Evolutionary conservation across 2,113 vertebrate species (phyloP).

Genomic region (Chroicocephalus ridibundus): DNA sequence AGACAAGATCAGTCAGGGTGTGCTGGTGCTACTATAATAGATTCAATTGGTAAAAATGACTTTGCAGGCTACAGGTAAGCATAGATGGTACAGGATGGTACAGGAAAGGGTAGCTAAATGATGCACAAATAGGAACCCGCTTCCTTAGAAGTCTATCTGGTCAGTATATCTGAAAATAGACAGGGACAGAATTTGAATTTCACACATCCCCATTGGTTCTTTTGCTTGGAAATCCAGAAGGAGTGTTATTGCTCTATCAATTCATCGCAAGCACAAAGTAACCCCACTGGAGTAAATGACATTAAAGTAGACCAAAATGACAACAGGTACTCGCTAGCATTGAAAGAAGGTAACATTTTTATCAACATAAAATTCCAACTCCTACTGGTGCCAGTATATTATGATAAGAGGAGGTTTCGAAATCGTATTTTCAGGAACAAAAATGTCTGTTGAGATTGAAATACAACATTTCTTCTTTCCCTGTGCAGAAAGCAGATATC

Average conservation of each 20-base stretch:
- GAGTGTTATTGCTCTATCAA: neutral
- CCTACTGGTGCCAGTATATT: neutral
- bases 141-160: neutral
- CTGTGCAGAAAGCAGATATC: neutral
- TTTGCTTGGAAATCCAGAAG: neutral
- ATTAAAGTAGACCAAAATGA: neutral
- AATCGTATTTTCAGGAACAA: neutral
- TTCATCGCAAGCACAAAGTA: neutral
- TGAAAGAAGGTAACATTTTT: neutral
- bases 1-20: neutral
- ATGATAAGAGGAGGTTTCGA: neutral
- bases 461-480: neutral
- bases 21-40: neutral
- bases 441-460: neutral
- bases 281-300: neutral
- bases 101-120: neutral
- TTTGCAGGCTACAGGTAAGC: neutral
- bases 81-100: neutral
- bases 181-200: neutral
- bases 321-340: neutral
- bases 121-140: neutral
- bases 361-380: neutral
- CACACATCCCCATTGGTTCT: neutral
- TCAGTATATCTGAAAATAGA: neutral
- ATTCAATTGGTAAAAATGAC: neutral